Base-by-base conservation (phyloP, 2,888 invertebrate genomes). In the Frankliniella fusca region DNA sequence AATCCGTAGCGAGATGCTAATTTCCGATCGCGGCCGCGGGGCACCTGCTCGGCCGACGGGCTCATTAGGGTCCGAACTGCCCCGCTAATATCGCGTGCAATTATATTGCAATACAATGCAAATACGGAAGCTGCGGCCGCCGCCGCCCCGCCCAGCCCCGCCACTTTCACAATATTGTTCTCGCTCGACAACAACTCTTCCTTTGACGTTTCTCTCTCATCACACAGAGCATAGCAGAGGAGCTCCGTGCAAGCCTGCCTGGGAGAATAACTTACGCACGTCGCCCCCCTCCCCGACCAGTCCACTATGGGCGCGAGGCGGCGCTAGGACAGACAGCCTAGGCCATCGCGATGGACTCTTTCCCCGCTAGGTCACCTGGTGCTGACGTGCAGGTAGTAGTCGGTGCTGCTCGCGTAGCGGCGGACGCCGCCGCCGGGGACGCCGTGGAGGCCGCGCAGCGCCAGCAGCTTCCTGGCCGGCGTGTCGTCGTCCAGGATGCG, bases 111-210 rank as follows among this genome's bases (percentile, higher is more conserved):
- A 18, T n/a, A 61, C 61, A 61, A 61, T 76, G 70, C 70, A 76
- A 76, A 76, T 23, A 27, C 70, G 61, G 61, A 61, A 61, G 61
- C 61, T n/a, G 15, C 61, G 61, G 61, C 61, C 20, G 54, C 54
- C 15, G 54, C 15, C 54, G 5, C 38, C 38, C 38, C 15, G 20
- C 70, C n/a, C 70, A 0, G 70, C 23, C 20, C 70, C 70, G 61
- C 70, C 70, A 76, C 70, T 76, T 76, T 76, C 70, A 76, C 70
- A 27, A 76, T 76, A 76, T 76, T 76, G 27, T 76, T 76, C 27
- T 76, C 23, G 70, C 70, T 10, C 15, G 54, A 20, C 38, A 38
- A 61, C 61, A 61, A 18, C 61, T 61, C 61, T 61, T 27, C 10
- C 70, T 27, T 76, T 27, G 70, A 76, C 70, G 27, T 76, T 76